A percentile compares a stretch with the other conserved stretches of the same genome.
Evolutionary conservation across 2,113 vertebrate genomes (phyloP).

Genomic region (Cinclus cinclus): DNA sequence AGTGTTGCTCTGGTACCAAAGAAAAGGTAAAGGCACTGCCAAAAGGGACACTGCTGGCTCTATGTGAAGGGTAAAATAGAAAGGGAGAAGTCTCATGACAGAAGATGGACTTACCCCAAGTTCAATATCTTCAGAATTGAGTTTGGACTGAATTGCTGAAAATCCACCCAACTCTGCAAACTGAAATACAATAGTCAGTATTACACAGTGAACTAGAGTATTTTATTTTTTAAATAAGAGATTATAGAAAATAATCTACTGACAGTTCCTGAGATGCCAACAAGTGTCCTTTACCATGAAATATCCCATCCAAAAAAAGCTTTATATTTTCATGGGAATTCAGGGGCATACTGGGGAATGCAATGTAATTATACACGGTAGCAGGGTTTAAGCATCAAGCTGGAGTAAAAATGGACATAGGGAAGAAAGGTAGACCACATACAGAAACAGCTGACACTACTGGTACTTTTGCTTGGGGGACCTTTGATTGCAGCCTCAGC

Average conservation of each 20-base stretch:
- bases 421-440: neutral
- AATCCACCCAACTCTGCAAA: conserved; percentile 97
- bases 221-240: neutral
- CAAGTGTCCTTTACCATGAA: neutral
- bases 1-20: neutral
- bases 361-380: neutral
- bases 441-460: neutral
- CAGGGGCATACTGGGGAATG: neutral
- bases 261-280: neutral
- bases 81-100: neutral
- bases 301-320: neutral
- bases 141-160: conserved; percentile 92
- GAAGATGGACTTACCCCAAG: conserved; percentile 85
- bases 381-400: neutral
- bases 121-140: conserved; percentile 92
- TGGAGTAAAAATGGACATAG: neutral
- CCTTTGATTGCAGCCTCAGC: neutral
- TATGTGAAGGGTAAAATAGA: neutral
- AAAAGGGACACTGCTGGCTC: neutral
- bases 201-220: neutral
- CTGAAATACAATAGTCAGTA: conserved; percentile 68
- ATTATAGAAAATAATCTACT: neutral
- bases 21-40: neutral
- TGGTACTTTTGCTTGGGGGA: neutral
- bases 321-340: neutral